phyloP scores from a whole-genome alignment of 2,888 invertebrate species.

The Rhorus exstirpatorius region DNA sequence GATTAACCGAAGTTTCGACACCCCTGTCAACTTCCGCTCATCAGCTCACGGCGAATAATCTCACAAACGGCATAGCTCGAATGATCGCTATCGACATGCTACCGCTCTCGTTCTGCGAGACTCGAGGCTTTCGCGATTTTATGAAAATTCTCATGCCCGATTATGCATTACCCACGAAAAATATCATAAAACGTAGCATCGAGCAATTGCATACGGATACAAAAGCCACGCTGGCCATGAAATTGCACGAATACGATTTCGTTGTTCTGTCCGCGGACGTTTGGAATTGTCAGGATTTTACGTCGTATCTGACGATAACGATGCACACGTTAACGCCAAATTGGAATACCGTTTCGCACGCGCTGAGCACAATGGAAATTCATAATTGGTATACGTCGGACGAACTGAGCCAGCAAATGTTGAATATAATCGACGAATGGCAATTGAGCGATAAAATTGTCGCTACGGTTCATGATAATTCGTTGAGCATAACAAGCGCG shows the following conservation, averaged over 20 bases:
- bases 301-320: background rate
- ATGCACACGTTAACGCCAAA: background rate
- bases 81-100: conserved; percentile 40
- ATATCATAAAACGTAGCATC: background rate
- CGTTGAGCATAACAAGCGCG: background rate
- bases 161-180: background rate
- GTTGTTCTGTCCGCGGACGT: background rate
- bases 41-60: too few species aligned
- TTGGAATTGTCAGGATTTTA: background rate
- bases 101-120: conserved; percentile 27
- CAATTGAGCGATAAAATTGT: background rate
- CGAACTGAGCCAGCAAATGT: too few species aligned
- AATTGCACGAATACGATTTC: background rate
- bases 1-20: too few species aligned
- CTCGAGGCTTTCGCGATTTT: background rate
- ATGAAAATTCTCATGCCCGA: background rate
- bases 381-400: too few species aligned
- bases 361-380: background rate
- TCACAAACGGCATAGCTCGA: conserved; percentile 3
- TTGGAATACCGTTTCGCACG: background rate
- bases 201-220: background rate
- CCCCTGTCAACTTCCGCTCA: too few species aligned
- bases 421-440: background rate
- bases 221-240: background rate
- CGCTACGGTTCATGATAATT: background rate